Evolutionary conservation across 2,113 vertebrate species (phyloP).

Genomic region (Rhabdornis inornatus): DNA sequence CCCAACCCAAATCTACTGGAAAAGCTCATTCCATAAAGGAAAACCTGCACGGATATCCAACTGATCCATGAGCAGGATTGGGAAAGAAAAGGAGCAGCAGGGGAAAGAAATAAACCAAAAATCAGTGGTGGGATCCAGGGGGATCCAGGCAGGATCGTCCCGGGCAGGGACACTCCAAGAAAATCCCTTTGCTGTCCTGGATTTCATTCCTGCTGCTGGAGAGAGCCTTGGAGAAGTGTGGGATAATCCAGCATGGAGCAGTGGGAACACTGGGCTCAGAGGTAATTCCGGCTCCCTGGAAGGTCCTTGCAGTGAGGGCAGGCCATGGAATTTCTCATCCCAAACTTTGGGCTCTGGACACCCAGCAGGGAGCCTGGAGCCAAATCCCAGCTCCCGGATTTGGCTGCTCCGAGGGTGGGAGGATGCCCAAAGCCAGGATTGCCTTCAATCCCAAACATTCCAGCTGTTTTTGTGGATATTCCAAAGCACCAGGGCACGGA

Average conservation of each 20-base stretch:
- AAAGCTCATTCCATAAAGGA: not conserved
- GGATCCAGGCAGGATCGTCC: not conserved
- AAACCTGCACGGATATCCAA: not conserved
- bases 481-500: not conserved
- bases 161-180: too few relatives aligned
- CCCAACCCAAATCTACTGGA: not conserved
- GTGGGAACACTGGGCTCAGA: rapidly evolving
- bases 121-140: not conserved
- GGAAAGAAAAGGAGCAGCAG: not conserved
- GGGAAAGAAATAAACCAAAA: not conserved
- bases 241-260: not conserved
- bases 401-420: not conserved
- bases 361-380: not conserved
- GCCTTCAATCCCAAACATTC: not conserved
- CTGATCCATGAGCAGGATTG: rapidly evolving
- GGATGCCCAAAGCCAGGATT: not conserved
- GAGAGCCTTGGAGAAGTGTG: not conserved
- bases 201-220: not conserved
- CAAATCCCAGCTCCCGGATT: not conserved
- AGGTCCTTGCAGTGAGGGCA: not conserved
- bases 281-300: too few relatives aligned
- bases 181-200: not conserved
- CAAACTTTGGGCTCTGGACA: not conserved
- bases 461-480: not conserved
- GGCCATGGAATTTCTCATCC: rapidly evolving